Conservation (phyloP, 2,113 vertebrate species). For the Laticauda laticaudata region DNA sequence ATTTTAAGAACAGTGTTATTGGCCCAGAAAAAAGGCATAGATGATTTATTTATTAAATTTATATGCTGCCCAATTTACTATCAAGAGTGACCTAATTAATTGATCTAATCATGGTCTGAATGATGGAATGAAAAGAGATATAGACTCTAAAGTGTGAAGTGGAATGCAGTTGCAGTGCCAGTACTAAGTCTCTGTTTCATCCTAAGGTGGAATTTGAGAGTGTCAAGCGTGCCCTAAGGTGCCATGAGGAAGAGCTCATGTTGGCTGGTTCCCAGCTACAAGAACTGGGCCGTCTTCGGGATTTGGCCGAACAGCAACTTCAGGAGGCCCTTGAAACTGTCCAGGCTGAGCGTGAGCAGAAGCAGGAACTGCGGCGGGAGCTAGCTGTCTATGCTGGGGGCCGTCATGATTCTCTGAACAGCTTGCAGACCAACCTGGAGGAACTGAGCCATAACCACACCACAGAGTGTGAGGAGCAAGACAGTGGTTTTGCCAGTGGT, state of each 20-base stretch:
- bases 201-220: constrained; percentile 81
- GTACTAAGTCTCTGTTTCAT: background rate
- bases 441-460: constrained; percentile 60
- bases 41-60: background rate
- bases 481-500: constrained; percentile 72
- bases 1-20: background rate
- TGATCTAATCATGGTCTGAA: background rate
- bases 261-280: constrained; percentile 73
- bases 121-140: background rate
- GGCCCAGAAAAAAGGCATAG: background rate
- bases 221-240: constrained; percentile 76
- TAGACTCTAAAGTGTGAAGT: background rate
- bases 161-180: background rate
- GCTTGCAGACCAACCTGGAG: constrained; percentile 74
- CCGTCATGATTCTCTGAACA: constrained; percentile 71
- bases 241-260: constrained; percentile 78
- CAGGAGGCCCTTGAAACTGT: constrained; percentile 81
- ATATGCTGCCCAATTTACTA: background rate
- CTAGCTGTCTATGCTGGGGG: constrained; percentile 68
- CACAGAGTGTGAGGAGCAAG: constrained; percentile 72
- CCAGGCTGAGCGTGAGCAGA: constrained; percentile 82
- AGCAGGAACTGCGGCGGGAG: constrained; percentile 76
- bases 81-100: background rate
- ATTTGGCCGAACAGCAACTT: constrained; percentile 77
- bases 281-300: constrained; percentile 71